Percentiles rank a stretch among this genome's conserved stretches.
phyloP scores from a whole-genome alignment of 2,113 vertebrate species.

The Bufo gargarizans region DNA sequence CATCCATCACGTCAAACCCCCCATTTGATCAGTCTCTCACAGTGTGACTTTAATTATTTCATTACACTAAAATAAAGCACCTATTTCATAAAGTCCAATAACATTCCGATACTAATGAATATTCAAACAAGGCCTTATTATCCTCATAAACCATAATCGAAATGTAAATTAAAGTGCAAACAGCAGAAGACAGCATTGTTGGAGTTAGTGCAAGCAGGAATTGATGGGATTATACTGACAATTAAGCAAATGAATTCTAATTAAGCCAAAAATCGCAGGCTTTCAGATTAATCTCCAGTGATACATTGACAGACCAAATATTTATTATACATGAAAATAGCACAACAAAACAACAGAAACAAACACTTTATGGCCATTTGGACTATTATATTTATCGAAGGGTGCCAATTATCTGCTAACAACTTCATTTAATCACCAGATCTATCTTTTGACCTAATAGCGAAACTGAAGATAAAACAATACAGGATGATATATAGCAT shows the following conservation, averaged over 20 bases:
- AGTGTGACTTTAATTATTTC: constrained; percentile 66
- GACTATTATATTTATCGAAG: constrained; percentile 19
- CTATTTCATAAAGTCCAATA: constrained; percentile 72
- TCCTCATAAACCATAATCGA: constrained; percentile 82
- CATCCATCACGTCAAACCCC: constrained; percentile 73
- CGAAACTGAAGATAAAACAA: not conserved
- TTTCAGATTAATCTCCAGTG: constrained; percentile 72
- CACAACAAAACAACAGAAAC: constrained; percentile 53
- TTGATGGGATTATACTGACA: constrained; percentile 78
- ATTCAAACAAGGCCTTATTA: constrained; percentile 79
- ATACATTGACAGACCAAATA: constrained; percentile 75
- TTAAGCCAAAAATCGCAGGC: constrained; percentile 72
- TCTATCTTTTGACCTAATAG: constrained; percentile 8
- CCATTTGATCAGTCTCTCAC: constrained; percentile 68
- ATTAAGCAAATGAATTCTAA: constrained; percentile 83
- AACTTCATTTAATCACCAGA: not conserved
- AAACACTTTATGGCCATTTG: constrained; percentile 30
- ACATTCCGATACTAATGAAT: constrained; percentile 76
- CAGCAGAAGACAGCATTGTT: constrained; percentile 78
- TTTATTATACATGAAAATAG: constrained; percentile 69
- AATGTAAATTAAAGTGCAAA: constrained; percentile 86
- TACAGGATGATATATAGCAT: not conserved
- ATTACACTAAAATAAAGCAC: constrained; percentile 76
- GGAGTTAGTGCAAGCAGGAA: constrained; percentile 73
- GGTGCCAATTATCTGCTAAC: not conserved